Conservation (phyloP, 92 coral and sea anemone genomes). For the Epizoanthus ramosus region DNA sequence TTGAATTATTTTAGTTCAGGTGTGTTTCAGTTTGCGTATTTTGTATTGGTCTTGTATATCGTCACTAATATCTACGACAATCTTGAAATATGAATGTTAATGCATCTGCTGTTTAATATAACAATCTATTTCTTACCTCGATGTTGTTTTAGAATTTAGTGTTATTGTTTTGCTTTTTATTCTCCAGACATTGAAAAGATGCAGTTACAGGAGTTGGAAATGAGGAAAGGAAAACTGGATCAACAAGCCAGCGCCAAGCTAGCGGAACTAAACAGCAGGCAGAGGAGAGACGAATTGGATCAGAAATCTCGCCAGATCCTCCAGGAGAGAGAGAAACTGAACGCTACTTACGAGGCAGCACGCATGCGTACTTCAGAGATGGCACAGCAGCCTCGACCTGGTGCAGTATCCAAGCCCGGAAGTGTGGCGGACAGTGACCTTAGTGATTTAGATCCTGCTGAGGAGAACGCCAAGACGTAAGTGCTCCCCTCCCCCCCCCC, state of each 20-base stretch:
- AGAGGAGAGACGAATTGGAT: constrained; percentile 82
- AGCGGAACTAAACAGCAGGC: constrained; percentile 77
- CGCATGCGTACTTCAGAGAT: constrained; percentile 73
- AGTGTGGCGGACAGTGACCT: constrained; percentile 41
- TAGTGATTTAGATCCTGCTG: constrained; percentile 27
- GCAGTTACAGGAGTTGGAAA: constrained; percentile 75
- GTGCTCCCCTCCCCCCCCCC: neutral
- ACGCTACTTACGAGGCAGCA: constrained; percentile 82
- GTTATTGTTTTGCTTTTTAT: neutral
- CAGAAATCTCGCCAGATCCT: constrained; percentile 77
- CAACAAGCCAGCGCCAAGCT: constrained; percentile 76
- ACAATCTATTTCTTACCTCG: too few relatives aligned
- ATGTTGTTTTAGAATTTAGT: too few relatives aligned
- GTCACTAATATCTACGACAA: too few relatives aligned
- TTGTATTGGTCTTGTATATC: too few relatives aligned
- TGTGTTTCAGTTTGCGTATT: too few relatives aligned
- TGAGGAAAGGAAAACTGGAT: constrained; percentile 66
- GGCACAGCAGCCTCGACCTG: constrained; percentile 58
- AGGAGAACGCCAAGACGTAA: constrained; percentile 19
- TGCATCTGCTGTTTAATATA: too few relatives aligned
- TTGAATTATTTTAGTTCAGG: too few relatives aligned
- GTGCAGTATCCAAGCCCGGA: constrained; percentile 6
- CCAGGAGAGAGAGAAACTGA: constrained; percentile 77
- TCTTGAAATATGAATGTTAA: too few relatives aligned
- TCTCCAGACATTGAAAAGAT: constrained; percentile 75